A percentile compares a stretch with the other conserved stretches of the same genome.
Conservation (phyloP, 2,797 vertebrate genomes). For the Pagetopsis macropterus region DNA sequence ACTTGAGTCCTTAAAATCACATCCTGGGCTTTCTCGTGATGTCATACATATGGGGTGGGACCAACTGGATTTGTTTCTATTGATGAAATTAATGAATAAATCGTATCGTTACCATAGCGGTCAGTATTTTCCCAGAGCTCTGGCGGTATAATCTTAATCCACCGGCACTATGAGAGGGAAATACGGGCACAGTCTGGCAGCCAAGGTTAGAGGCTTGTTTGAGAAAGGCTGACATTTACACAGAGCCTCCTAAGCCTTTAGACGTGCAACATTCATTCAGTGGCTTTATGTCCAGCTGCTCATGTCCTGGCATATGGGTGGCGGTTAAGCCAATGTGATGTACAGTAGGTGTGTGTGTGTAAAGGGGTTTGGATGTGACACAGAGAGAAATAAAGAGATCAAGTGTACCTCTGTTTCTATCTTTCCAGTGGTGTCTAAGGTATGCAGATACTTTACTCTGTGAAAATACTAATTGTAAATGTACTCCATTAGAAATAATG, state of each 20-base stretch:
- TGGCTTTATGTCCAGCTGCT: slow-evolving; percentile 49
- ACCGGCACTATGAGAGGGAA: slow-evolving; percentile 29
- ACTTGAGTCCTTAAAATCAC: too few species aligned
- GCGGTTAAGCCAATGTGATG: too few species aligned
- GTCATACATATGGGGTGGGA: too few species aligned
- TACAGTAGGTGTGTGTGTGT: not conserved
- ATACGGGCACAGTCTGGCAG: slow-evolving; percentile 36
- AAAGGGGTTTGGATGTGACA: slow-evolving; percentile 12
- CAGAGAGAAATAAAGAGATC: slow-evolving; percentile 23
- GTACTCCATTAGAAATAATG: too few species aligned
- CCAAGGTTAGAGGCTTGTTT: slow-evolving; percentile 45
- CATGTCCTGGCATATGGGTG: too few species aligned
- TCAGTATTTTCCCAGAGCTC: slow-evolving; percentile 1
- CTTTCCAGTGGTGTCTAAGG: slow-evolving; percentile 3
- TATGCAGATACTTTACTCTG: too few species aligned
- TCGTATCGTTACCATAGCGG: not conserved
- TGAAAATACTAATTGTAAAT: too few species aligned
- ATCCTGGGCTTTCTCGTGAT: too few species aligned
- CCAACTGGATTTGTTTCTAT: not conserved
- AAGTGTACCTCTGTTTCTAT: slow-evolving; percentile 8
- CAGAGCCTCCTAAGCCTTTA: slow-evolving; percentile 34
- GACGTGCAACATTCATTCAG: slow-evolving; percentile 42
- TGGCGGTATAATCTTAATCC: slow-evolving; percentile 34
- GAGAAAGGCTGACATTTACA: slow-evolving; percentile 61
- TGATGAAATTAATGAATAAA: not conserved